Evolutionary conservation across 2,888 invertebrate genomes (phyloP), one percentile per base, ranked within the genome.

Genomic region (Hyposoter dolosus): DNA sequence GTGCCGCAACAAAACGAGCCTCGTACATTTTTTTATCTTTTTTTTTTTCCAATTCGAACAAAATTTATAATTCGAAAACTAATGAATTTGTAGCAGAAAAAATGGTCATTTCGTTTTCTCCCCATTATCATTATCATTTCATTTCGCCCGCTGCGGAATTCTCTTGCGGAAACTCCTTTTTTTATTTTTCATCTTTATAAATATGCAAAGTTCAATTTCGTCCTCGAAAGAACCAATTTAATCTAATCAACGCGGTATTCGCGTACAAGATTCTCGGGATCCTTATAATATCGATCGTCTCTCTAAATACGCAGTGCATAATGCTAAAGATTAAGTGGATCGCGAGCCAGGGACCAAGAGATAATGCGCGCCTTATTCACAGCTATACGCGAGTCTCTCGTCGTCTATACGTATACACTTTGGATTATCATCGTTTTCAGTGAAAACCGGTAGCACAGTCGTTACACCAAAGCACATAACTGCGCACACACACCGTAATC

Each of bases 391-490:
- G 23, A 2, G 10, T 56, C 32, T 56, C 66, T n/a, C n/a, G n/a
- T n/a, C n/a, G n/a, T 23, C 45, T 68, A 45, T 17, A 9, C 19
- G 17, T 35, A 47, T 9, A 63, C 66, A 35, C 66, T 32, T 6
- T 45, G 71, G 81, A 74, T 81, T 77, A 83, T 68, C 81, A 77
- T 40, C 81, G 80, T 81, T 83, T 81, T 83, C 63, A 81, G 50
- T 86, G 77, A 78, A 86, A 86, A 86, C 86, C 86, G 86, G 86
- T 86, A 86, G 86, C 86, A 63, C 83, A 83, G 81, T 86, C 80
- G 86, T 86, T 86, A 86, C 83, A 77, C 77, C 60, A 72, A 53
- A 75, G 60, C 74, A 81, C 81, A 82, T 82, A 82, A 84, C 84
- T 85, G 63, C 82, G 65, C 83, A 72, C 87, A 74, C 85, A 71